phyloP scores from a whole-genome alignment of 2,113 vertebrate genomes.

The Nasalis larvatus region DNA sequence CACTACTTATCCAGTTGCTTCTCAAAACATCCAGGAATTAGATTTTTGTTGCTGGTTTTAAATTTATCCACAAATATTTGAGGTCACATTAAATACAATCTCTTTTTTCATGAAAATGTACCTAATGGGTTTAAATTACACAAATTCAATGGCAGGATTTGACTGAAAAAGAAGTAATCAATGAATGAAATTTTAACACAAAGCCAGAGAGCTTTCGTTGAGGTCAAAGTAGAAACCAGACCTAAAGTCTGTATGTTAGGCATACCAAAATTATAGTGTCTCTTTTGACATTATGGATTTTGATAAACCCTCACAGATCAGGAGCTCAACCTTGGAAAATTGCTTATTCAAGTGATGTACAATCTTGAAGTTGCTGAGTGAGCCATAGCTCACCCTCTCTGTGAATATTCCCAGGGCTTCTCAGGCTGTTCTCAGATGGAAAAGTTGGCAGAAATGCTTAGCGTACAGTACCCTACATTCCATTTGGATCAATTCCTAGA shows the following conservation, averaged over 20 bases:
- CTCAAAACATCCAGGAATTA: background rate
- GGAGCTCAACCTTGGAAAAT: constrained; percentile 14
- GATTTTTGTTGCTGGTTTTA: background rate
- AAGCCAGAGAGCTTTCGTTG: constrained; percentile 27
- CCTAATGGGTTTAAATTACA: background rate
- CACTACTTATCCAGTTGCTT: background rate
- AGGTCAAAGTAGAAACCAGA: constrained; percentile 16
- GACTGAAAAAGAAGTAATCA: background rate
- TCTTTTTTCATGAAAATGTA: background rate
- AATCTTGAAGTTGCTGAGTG: background rate
- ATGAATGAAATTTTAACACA: background rate
- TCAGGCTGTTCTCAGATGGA: background rate
- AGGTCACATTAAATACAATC: background rate
- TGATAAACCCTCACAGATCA: constrained; percentile 30
- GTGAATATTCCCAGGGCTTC: background rate
- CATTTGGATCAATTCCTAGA: background rate
- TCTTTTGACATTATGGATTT: constrained; percentile 42
- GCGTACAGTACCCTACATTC: background rate
- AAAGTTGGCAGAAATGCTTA: background rate
- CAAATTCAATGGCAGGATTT: background rate
- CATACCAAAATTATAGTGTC: background rate
- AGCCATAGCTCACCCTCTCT: background rate
- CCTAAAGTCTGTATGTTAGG: background rate
- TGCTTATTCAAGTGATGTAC: constrained; percentile 52
- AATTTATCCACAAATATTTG: background rate